These are phyloP conservation scores for Stictocephala bisonia DNA, from an alignment of 2,888 invertebrate genomes.

Conservation along the genomic window DNA sequence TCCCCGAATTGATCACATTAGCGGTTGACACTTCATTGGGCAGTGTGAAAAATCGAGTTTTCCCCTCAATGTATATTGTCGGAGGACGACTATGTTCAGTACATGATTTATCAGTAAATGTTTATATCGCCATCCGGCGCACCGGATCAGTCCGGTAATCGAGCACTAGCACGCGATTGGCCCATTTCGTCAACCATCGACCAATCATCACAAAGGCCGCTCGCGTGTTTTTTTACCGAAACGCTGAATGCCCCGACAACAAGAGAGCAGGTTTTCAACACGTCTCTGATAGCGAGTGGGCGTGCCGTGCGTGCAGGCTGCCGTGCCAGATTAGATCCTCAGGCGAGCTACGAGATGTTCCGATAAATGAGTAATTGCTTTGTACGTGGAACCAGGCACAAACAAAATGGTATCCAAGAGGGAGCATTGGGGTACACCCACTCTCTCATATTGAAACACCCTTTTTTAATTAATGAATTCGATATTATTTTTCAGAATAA, in stretches of 20 bases:
- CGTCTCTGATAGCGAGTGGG: constrained; percentile 23
- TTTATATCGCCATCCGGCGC: constrained; percentile 21
- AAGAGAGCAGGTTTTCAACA: constrained; percentile 34
- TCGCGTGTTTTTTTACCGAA: constrained; percentile 26
- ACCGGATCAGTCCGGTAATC: constrained; percentile 37
- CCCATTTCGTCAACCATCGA: constrained; percentile 38
- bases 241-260: constrained; percentile 14
- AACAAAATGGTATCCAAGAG: no score
- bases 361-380: constrained; percentile 20
- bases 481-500: no score
- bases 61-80: not conserved
- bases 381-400: no score
- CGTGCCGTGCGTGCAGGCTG: not conserved
- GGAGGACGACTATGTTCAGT: not conserved
- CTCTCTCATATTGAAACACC: no score
- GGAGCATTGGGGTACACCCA: no score
- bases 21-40: not conserved
- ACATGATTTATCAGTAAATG: constrained; percentile 37
- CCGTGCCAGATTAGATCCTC: not conserved
- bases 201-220: constrained; percentile 37
- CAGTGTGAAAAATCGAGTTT: constrained; percentile 28
- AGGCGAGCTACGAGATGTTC: constrained; percentile 2
- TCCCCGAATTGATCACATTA: not conserved
- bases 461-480: no score
- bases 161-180: constrained; percentile 37